phyloP scores from a whole-genome alignment of 92 coral and sea anemone species.

The Pocillopora meandrina region DNA sequence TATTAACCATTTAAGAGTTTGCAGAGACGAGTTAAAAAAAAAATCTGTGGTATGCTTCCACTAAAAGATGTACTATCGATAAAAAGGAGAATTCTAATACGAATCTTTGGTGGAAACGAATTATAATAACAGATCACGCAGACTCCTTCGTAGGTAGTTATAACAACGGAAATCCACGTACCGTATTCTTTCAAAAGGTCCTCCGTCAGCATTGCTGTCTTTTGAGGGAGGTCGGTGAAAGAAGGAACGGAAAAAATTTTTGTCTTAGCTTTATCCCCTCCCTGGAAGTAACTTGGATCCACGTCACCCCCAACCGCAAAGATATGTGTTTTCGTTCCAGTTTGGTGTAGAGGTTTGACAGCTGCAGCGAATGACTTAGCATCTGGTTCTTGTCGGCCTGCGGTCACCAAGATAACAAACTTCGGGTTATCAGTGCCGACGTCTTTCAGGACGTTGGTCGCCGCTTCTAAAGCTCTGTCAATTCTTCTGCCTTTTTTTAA shows the following conservation, averaged over 20 bases:
- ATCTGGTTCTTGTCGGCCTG: slow-evolving; percentile 62
- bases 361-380: slow-evolving; percentile 41
- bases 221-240: slow-evolving; percentile 21
- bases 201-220: background rate
- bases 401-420: slow-evolving; percentile 73
- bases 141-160: too few relatives aligned
- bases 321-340: slow-evolving; percentile 69
- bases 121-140: background rate
- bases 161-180: background rate
- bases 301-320: slow-evolving; percentile 61
- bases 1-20: too few relatives aligned
- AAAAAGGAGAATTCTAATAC: too few relatives aligned
- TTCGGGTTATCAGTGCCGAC: slow-evolving; percentile 64
- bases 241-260: slow-evolving; percentile 18
- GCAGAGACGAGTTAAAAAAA: too few relatives aligned
- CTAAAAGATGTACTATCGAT: too few relatives aligned
- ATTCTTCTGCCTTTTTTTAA: slow-evolving; percentile 66
- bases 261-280: slow-evolving; percentile 1
- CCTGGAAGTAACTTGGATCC: slow-evolving; percentile 26
- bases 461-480: slow-evolving; percentile 64
- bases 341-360: slow-evolving; percentile 51
- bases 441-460: slow-evolving; percentile 41
- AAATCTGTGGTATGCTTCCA: too few relatives aligned
- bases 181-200: slow-evolving; percentile 19
- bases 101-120: too few relatives aligned